Evolutionary conservation across 2,888 invertebrate species (phyloP).

Genomic region (Chirona hameri): DNA sequence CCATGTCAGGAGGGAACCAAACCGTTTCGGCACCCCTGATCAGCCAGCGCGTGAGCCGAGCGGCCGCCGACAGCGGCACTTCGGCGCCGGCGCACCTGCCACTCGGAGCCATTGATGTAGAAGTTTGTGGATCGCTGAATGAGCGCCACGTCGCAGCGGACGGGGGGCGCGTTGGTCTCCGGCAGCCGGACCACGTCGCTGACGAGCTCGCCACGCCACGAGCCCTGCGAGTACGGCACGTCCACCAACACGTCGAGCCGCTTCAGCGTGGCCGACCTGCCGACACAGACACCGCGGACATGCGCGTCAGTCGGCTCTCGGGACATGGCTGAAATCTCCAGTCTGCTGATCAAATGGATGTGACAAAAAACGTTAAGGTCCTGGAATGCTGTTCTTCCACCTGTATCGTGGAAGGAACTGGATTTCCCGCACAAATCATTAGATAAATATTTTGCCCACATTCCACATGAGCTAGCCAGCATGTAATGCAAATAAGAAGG

Average conservation of each 20-base stretch:
- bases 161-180: constrained; percentile 49
- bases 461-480: too few relatives aligned
- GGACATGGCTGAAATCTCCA: too few relatives aligned
- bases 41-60: background rate
- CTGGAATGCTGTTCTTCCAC: too few relatives aligned
- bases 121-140: constrained; percentile 57
- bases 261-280: constrained; percentile 50
- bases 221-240: constrained; percentile 58
- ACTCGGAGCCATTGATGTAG: constrained; percentile 58
- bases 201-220: constrained; percentile 56
- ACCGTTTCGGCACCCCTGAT: background rate
- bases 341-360: too few relatives aligned
- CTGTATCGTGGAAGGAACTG: too few relatives aligned
- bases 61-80: background rate
- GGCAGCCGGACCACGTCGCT: constrained; percentile 54
- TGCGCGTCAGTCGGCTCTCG: too few relatives aligned
- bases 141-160: constrained; percentile 55
- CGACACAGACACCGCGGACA: too few relatives aligned
- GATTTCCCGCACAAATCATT: too few relatives aligned
- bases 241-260: constrained; percentile 43
- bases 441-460: too few relatives aligned
- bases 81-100: constrained; percentile 52
- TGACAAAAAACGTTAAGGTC: too few relatives aligned
- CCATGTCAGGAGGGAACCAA: background rate
- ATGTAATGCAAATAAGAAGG: too few relatives aligned